Percentiles rank a stretch among this genome's conserved stretches.
Evolutionary conservation across 2,888 invertebrate genomes (phyloP).

Genomic region (Therioaphis trifolii): DNA sequence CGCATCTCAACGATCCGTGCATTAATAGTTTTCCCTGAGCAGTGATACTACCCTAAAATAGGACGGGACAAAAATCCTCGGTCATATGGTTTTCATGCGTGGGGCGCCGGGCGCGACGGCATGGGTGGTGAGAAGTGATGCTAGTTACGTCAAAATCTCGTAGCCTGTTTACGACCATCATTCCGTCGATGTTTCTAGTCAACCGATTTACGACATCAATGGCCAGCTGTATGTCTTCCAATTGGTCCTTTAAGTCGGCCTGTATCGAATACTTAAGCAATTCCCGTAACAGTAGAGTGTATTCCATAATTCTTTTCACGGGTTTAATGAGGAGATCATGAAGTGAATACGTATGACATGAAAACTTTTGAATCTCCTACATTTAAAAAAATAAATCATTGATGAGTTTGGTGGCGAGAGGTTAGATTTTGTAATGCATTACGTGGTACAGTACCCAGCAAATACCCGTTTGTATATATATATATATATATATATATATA

Average conservation of each 20-base stretch:
- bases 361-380: constrained; percentile 86
- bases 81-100: no score
- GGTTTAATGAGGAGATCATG: constrained; percentile 97
- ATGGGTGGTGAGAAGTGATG: not conserved
- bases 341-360: constrained; percentile 93
- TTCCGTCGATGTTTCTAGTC: constrained; percentile 97
- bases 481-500: no score
- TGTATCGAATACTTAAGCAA: constrained; percentile 90
- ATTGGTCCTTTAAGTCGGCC: constrained; percentile 80
- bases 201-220: constrained; percentile 89
- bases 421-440: no score
- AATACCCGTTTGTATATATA: no score
- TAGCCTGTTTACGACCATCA: constrained; percentile 97
- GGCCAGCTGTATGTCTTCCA: constrained; percentile 84
- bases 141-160: constrained; percentile 91
- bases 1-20: constrained; percentile 82
- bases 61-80: no score
- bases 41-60: constrained; percentile 89
- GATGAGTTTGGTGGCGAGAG: no score
- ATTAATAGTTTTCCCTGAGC: constrained; percentile 94
- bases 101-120: no score
- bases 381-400: constrained; percentile 66
- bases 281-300: constrained; percentile 91
- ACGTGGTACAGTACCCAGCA: no score
- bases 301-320: constrained; percentile 98